Base-by-base conservation (phyloP, 2,888 invertebrate genomes). In the Prosopocoilus inquinatus region DNA sequence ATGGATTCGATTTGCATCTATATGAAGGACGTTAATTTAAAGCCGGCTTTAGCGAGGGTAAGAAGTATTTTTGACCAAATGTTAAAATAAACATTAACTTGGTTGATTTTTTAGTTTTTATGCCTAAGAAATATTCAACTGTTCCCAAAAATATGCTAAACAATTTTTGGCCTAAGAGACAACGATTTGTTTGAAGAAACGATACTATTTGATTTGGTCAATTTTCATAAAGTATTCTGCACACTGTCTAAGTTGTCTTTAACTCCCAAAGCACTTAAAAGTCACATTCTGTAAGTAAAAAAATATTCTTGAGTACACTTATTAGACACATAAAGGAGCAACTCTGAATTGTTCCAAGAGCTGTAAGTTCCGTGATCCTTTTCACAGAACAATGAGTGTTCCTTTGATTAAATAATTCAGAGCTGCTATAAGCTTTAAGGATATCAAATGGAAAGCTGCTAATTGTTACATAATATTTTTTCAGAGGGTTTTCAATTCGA, bases 41-140 rank as follows among this genome's bases (percentile, higher is more conserved):
- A 95, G 71, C 96, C 96, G 41, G 95, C 96, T 79, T 90, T 95
- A 89, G 96, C 97, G 63, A 96, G 94, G 88, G 95, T 94, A 74
- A 5, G 20, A 7, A 70, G 65, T 64, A 58, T 39, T 11, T 13
- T 38, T 43, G 20, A 47, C 15, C 11, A 16, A 47, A 35, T 12
- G 33, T n/a, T n/a, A n/a, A n/a, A n/a, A 48, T 15, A 34, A 1
- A 34, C 12, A 28, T n/a, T 44, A 53, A 58, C 15, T 35, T 38
- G 28, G 5, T 12, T 47, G n/a, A 16, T 51, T 50, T n/a, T 84
- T 53, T 82, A 98, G 94, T 99, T 98, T 78, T 81, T 97, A 69
- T 96, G 97, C 78, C 84, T 94, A 78, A 88, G 96, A 71, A 99
- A 98, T 78, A 98, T 98, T 67, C 87, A 92, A 72, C 84, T 91